These are phyloP conservation scores for Pelvicachromis taeniatus DNA, from an alignment of 2,113 vertebrate genomes.

Conservation along the genomic window DNA sequence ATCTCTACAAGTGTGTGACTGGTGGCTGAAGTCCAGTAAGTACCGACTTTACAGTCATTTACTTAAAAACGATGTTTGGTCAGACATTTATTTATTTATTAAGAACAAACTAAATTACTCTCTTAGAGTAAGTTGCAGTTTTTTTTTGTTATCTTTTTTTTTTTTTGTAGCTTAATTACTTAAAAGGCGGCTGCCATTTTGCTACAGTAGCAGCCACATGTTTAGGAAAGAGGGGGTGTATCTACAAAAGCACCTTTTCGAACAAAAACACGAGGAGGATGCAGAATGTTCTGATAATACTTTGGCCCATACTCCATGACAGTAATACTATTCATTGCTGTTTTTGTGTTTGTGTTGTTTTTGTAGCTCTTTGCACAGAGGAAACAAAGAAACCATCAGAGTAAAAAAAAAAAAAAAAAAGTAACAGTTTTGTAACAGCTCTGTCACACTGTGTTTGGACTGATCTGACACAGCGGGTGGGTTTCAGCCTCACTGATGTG, in stretches of 20 bases:
- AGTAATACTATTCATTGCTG: not conserved
- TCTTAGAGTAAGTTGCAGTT: not conserved
- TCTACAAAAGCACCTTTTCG: not conserved
- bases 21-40: not conserved
- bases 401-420: not conserved
- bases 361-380: not conserved
- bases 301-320: not conserved
- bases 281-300: not conserved
- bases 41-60: not conserved
- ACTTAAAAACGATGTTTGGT: not conserved
- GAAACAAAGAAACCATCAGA: not conserved
- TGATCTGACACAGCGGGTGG: not conserved
- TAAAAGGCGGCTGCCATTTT: not conserved
- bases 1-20: not conserved
- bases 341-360: not conserved
- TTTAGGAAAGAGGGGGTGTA: not conserved
- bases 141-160: not conserved
- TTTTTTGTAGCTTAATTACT: not conserved
- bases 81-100: not conserved
- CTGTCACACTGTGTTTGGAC: fast-evolving
- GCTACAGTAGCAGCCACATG: not conserved
- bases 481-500: not conserved
- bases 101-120: not conserved
- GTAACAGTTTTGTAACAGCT: not conserved
- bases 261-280: not conserved